phyloP scores from a whole-genome alignment of 2,888 invertebrate genomes.

The Polydrusus pterygomalis region DNA sequence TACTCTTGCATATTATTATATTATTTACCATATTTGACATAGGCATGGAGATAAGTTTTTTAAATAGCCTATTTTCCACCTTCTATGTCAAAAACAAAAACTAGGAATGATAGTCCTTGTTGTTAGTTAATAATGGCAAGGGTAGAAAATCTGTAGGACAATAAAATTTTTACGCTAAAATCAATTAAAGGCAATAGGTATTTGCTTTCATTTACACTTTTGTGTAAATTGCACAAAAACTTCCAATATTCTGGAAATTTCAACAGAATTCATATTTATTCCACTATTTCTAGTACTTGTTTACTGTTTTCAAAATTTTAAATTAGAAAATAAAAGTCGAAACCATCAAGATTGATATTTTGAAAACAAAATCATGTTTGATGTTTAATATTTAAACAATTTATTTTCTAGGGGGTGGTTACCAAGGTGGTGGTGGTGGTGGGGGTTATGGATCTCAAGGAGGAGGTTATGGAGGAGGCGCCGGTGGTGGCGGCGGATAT shows the following conservation, averaged over 20 bases:
- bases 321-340: no score
- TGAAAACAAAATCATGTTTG: no score
- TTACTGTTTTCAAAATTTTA: no score
- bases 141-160: constrained; percentile 69
- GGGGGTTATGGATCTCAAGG: constrained; percentile 68
- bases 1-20: no score
- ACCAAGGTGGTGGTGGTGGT: constrained; percentile 56
- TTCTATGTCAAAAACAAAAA: constrained; percentile 68
- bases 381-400: not conserved
- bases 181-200: no score
- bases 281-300: no score
- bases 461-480: constrained; percentile 67
- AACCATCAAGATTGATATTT: no score
- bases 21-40: constrained; percentile 62
- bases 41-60: constrained; percentile 67
- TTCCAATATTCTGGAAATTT: no score
- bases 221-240: no score
- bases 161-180: constrained; percentile 38
- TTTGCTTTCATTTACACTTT: no score
- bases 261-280: no score
- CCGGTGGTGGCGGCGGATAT: constrained; percentile 65
- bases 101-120: constrained; percentile 69
- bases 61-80: constrained; percentile 63
- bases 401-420: constrained; percentile 53
- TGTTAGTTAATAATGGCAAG: constrained; percentile 64